Conservation (phyloP, 2,113 vertebrate genomes). For the Machaerirhynchus nigripectus region DNA sequence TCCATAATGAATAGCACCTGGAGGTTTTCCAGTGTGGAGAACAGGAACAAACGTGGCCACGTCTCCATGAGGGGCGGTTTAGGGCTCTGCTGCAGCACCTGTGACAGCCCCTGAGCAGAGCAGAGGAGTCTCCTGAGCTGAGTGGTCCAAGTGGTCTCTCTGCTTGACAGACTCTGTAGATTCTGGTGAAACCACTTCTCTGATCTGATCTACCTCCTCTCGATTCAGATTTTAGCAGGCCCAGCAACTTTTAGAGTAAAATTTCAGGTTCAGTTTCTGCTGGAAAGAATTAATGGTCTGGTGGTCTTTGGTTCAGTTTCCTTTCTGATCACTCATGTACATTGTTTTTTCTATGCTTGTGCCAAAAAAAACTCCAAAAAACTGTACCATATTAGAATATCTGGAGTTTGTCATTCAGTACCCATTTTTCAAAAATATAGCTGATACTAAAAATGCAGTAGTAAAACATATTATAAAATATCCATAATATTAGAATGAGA, state of each 20-base stretch:
- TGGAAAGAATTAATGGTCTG: background rate
- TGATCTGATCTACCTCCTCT: background rate
- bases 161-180: background rate
- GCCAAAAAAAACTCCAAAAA: no score
- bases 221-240: background rate
- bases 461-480: slow-evolving; percentile 11
- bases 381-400: background rate
- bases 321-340: background rate
- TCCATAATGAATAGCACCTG: background rate
- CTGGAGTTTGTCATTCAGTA: background rate
- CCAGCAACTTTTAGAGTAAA: background rate
- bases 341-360: background rate
- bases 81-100: background rate
- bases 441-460: background rate
- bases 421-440: background rate
- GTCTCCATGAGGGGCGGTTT: background rate
- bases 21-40: background rate
- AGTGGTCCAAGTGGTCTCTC: background rate
- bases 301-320: fast-evolving
- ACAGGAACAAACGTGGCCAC: background rate
- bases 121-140: background rate
- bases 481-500: background rate
- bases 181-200: background rate
- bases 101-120: background rate
- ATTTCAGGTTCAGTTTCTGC: background rate